Evolutionary conservation across 2,888 invertebrate species (phyloP).

Genomic region (Caenorhabditis uteleia): DNA sequence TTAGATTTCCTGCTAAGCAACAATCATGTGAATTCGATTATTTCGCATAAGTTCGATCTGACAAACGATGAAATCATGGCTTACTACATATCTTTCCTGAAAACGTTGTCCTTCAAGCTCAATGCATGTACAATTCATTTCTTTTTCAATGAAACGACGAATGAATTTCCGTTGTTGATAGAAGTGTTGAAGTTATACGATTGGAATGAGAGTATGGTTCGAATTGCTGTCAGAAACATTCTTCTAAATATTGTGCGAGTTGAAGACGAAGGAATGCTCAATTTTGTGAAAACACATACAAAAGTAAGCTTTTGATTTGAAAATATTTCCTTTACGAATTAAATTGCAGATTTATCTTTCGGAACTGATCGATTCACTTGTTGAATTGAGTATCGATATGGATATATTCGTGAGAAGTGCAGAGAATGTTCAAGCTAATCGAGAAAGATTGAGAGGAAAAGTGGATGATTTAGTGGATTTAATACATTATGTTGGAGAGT

Average conservation of each 20-base stretch:
- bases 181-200: slow-evolving; percentile 99
- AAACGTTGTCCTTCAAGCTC: slow-evolving; percentile 94
- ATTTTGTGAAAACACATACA: slow-evolving; percentile 56
- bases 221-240: slow-evolving; percentile 95
- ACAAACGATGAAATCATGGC: slow-evolving; percentile 88
- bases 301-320: slow-evolving; percentile 23
- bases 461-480: slow-evolving; percentile 83
- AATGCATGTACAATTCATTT: slow-evolving; percentile 99
- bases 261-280: slow-evolving; percentile 60
- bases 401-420: slow-evolving; percentile 87
- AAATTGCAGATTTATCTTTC: slow-evolving; percentile 91
- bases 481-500: slow-evolving; percentile 53
- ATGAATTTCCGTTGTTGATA: slow-evolving; percentile 97
- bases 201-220: slow-evolving; percentile 94
- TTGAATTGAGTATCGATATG: slow-evolving; percentile 92
- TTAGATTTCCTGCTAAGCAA: slow-evolving; percentile 94
- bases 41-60: slow-evolving; percentile 98
- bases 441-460: slow-evolving; percentile 62
- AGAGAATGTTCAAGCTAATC: slow-evolving; percentile 82
- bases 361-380: slow-evolving; percentile 98
- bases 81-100: slow-evolving; percentile 98
- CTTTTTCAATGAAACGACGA: slow-evolving; percentile 99
- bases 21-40: slow-evolving; percentile 99
- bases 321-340: neutral
- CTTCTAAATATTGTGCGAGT: slow-evolving; percentile 89